Base-by-base conservation (phyloP, 2,113 vertebrate genomes). In the Eptatretus burgeri region DNA sequence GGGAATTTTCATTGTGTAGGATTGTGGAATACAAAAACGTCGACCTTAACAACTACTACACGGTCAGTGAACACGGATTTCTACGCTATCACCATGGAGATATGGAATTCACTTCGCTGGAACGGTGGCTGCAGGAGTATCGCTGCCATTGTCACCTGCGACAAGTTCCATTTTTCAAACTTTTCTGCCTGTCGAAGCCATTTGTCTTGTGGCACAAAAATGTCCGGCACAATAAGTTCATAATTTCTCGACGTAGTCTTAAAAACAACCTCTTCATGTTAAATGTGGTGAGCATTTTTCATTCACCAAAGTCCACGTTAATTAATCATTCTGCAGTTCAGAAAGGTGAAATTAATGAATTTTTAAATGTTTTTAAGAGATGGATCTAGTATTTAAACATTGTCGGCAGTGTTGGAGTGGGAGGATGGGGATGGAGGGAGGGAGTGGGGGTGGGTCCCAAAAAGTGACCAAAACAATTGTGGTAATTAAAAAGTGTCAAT, bases 171-270 rank as follows among this genome's bases (percentile, higher is more conserved):
- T 74, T 77, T 66, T 83, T 88, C 69, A 66, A 74, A 63, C 78
- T 66, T 51, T 86, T 81, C 71, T 77, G 78, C 63, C 75, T 75
- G 66, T 78, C 79, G 77, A 83, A 83, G 65, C 73, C 78, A 7
- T 84, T 88, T 67, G 71, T 64, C 0, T 66, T 77, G 2, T 88
- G 83, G 84, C 77, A 68, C 63, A 71, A 69, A 63, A 80, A 78
- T 12, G 74, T 85, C 11, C 75, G 77, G 16, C 67, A 70, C 63
- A 81, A 74, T 68, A 83, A 73, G 69, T 72, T 80, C 64, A 68
- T 27, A 14, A 49, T 50, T 51, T 79, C 76, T 67, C 75, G 67
- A 62, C 63, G 68, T n/a, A 67, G 67, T 49, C 71, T 88, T 20
- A 72, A 69, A 67, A 69, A 76, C 7, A 62, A 66, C 63, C 68